phyloP scores from a whole-genome alignment of 2,797 vertebrate species.

The Thaleichthys pacificus region DNA sequence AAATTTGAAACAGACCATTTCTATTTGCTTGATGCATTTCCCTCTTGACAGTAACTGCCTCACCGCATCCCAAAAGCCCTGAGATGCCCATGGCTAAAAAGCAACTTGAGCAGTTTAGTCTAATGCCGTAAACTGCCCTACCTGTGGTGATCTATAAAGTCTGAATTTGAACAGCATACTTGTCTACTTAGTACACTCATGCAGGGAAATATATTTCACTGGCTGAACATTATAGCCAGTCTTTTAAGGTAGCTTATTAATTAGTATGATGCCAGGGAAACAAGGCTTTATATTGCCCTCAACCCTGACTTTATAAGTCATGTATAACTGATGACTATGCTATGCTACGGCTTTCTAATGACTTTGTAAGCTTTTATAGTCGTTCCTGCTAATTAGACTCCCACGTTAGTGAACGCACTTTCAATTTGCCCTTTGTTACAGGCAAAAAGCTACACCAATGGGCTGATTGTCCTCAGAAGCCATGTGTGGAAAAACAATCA shows the following conservation, averaged over 20 bases:
- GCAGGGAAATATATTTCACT: conserved; percentile 2
- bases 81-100: conserved; percentile 38
- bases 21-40: conserved; percentile 23
- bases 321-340: conserved; percentile 20
- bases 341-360: conserved; percentile 57
- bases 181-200: not conserved
- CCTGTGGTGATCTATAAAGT: conserved; percentile 15
- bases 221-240: conserved; percentile 1
- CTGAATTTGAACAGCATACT: not conserved
- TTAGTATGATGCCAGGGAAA: not conserved
- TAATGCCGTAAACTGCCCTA: conserved; percentile 2
- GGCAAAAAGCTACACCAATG: conserved; percentile 41
- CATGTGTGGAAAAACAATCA: conserved; percentile 35
- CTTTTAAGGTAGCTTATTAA: not conserved
- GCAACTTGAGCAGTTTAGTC: conserved; percentile 15
- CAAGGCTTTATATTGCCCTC: conserved; percentile 2
- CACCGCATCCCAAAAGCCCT: conserved; percentile 35
- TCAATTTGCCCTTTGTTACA: conserved; percentile 56
- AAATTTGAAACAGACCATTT: conserved; percentile 7
- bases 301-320: conserved; percentile 1
- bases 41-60: conserved; percentile 35
- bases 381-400: conserved; percentile 63
- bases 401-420: conserved; percentile 68
- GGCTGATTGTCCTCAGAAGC: conserved; percentile 54
- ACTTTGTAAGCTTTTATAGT: conserved; percentile 46